Percentiles rank a stretch among this genome's conserved stretches.
These are phyloP conservation scores for Bibio marci DNA, from an alignment of 2,888 invertebrate genomes.

Conservation along the genomic window DNA sequence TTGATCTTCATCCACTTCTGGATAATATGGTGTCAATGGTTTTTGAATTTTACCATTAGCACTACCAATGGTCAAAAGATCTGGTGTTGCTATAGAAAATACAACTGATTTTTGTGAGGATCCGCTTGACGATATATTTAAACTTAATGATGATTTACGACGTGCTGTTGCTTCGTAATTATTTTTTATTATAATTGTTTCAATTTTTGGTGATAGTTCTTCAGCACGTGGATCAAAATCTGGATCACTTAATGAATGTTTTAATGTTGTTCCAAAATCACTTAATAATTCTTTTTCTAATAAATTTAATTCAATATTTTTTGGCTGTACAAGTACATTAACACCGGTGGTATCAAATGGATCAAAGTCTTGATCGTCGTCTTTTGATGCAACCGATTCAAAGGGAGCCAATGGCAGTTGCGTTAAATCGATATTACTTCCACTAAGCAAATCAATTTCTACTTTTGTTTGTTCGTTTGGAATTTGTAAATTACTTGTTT, in stretches of 20 bases:
- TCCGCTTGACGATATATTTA: constrained; percentile 31
- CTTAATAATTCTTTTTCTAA: constrained; percentile 60
- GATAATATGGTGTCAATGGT: constrained; percentile 69
- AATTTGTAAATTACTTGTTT: constrained; percentile 1
- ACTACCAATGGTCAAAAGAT: constrained; percentile 33
- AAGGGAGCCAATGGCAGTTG: constrained; percentile 41
- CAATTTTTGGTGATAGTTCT: constrained; percentile 11
- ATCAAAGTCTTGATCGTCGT: constrained; percentile 46
- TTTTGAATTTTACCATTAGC: constrained; percentile 46
- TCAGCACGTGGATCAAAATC: constrained; percentile 71
- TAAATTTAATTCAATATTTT: constrained; percentile 59
- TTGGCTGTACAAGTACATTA: constrained; percentile 51
- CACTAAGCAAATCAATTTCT: constrained; percentile 50
- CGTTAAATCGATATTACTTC: constrained; percentile 58
- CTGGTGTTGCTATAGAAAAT: constrained; percentile 40
- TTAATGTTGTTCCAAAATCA: constrained; percentile 26
- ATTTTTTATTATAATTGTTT: constrained; percentile 8
- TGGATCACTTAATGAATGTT: constrained; percentile 47
- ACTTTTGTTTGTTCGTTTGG: constrained; percentile 12
- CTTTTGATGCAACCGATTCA: constrained; percentile 36
- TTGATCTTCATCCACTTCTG: constrained; percentile 41
- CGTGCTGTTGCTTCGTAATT: constrained; percentile 18
- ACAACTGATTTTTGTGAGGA: constrained; percentile 32
- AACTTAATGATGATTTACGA: constrained; percentile 41
- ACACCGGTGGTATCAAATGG: constrained; percentile 77